These are phyloP conservation scores for Malaclemys terrapin DNA, from an alignment of 2,113 vertebrate genomes.

Conservation along the genomic window DNA sequence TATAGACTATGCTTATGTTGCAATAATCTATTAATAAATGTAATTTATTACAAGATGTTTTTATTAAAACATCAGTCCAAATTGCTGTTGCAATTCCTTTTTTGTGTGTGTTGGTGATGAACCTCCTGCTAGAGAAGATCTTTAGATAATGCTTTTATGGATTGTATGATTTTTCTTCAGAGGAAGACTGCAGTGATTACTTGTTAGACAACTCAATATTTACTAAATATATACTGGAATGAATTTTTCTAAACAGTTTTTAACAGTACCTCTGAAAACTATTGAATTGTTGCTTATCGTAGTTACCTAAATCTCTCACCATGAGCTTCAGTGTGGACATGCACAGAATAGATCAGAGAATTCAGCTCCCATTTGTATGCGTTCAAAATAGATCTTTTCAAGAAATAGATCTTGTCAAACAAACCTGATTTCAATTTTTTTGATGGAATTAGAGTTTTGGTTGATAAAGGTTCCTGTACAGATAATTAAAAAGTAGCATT, in stretches of 20 bases:
- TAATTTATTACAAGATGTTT: neutral
- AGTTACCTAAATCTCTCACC: too few relatives aligned
- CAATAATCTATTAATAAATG: conserved; percentile 18
- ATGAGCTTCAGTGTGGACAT: too few relatives aligned
- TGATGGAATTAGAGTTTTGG: neutral
- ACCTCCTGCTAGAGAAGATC: neutral
- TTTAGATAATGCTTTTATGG: conserved; percentile 10
- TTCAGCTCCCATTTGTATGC: too few relatives aligned
- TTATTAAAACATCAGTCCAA: conserved; percentile 22
- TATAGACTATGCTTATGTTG: conserved; percentile 37
- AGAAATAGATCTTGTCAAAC: neutral
- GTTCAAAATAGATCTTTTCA: neutral
- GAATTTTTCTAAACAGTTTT: too few relatives aligned
- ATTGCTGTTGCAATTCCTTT: conserved; percentile 35
- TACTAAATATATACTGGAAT: too few relatives aligned
- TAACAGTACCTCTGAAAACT: too few relatives aligned
- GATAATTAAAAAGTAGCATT: neutral
- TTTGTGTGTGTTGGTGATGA: neutral
- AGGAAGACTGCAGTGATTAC: neutral
- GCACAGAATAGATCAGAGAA: too few relatives aligned
- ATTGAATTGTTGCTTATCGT: too few relatives aligned
- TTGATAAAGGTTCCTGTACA: neutral
- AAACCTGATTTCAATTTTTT: neutral
- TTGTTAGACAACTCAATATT: too few relatives aligned
- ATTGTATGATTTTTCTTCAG: neutral